Evolutionary conservation across 1,140 invertebrate species (phyloP), one percentile per base, ranked within the genome.

Genomic region (Phortica variegata): DNA sequence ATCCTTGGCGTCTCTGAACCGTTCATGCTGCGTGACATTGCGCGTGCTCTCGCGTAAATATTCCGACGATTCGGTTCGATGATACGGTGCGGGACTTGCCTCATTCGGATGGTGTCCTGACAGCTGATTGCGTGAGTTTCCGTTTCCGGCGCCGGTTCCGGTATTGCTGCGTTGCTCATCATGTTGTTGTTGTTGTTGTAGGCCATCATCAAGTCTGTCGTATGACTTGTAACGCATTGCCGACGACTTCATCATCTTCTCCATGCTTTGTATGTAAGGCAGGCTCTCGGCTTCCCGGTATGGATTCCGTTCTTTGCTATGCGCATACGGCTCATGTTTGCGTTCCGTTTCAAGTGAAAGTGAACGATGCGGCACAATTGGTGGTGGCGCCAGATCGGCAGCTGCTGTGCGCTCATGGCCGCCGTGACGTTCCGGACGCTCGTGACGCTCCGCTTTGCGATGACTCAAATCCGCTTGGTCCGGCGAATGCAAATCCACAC

Each of bases 1-100:
- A 65, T 90, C 87, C 72, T 90, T 90, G 32, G 88, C 88, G 59
- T 90, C 88, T 58, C 89, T 86, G 70, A 90, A 90, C 31, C 89
- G 81, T 52, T 90, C 88, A 46, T 86, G 80, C 1, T 87, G 87
- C 26, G 84, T 83, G 3, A 78, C 74, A 39, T 68, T 46, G 15
- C 48, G n/a, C n/a, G n/a, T n/a, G n/a, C n/a, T n/a, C n/a, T 17
- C n/a, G n/a, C n/a, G n/a, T n/a, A n/a, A n/a, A 10, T 49, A 45
- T 3, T 49, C 45, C 15, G 58, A 58, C 16, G 53, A 32, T 13
- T 43, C 37, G 12, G n/a, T n/a, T n/a, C n/a, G n/a, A n/a, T n/a
- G n/a, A n/a, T n/a, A n/a, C n/a, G n/a, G n/a, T n/a, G n/a, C 47
- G 23, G 47, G 44, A 55, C 37, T 66, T 55, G 7, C 29, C 12